Evolutionary conservation across 2,888 invertebrate genomes (phyloP), one percentile per base, ranked within the genome.

Genomic region (Allygus modestus): DNA sequence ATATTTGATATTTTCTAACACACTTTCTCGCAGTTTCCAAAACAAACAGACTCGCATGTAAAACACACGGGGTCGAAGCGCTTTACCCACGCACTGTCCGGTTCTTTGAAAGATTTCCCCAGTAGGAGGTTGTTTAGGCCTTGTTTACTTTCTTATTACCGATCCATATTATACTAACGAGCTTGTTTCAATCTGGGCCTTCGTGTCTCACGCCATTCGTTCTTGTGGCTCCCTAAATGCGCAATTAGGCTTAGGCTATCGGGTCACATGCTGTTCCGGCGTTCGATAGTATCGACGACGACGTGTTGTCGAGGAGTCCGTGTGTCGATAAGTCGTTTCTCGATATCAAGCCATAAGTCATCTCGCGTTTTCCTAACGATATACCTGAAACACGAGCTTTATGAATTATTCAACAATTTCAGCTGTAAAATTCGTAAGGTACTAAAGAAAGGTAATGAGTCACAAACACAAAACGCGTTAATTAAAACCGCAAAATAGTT

Each of bases 81-180:
- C n/a, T n/a, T 46, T 17, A 17, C 46, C 54, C 54, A 54, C 54
- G 54, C 54, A 54, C 54, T 7, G 20, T 15, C 54, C 54, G 11
- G 23, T n/a, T 23, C 54, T 0, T 23, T 1, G n/a, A 28, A 12
- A 28, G 65, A 65, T 65, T 41, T 73, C 26, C 41, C 11, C 43
- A 23, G 73, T 73, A 41, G 37, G 69, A 33, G 31, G 75, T 75
- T 37, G 75, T 75, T 43, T 43, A 43, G 75, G 20, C 43, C 43
- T 37, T 77, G 77, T 77, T 77, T 77, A 77, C 77, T 51, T 77
- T 77, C 26, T 77, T 77, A 75, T 75, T 41, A 75, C 75, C 77
- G 77, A 77, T 77, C 51, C 51, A 77, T 77, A 77, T 77, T 77
- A 77, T 43, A 28, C 46, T 77, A 77, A 77, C 77, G 51, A 77